Evolutionary conservation across 2,113 vertebrate genomes (phyloP), one percentile per base, ranked within the genome.

Genomic region (Rhinopomastus cyanomelas): DNA sequence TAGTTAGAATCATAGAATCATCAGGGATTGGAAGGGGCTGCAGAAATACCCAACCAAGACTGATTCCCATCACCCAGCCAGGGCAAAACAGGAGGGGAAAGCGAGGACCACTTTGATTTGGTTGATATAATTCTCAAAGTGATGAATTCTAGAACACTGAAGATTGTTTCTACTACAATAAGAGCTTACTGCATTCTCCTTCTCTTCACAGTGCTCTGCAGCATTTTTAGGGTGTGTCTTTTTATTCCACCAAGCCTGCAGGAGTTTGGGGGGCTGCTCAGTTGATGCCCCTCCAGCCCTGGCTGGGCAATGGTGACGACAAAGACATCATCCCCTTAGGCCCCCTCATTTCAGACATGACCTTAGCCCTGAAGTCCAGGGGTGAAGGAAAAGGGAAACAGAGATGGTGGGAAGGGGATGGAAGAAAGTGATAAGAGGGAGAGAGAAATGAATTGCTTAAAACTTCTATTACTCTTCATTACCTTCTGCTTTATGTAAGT

Each of bases 401-500:
- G 44, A 71, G 56, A 12, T 3, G 3, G 7, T 29, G 56, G 44
- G 52, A 79, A 82, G 27, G 22, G 39, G 16, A n/a, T 3, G 1
- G 49, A 37, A 42, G 39, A 42, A 42, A 42, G 39, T 12, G 39
- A 42, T 11, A 42, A 39, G 12, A 62, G 36, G 37, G n/a, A 12
- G 13, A 42, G 5, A 11, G 7, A 79, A 80, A 95, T 26, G 6
- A 75, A 91, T 94, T 46, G 27, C 72, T 93, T 64, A 51, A 92
- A 87, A 67, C 52, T 89, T 46, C 82, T 57, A 60, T 78, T 91
- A 49, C 53, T 95, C 89, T 92, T 95, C 93, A 94, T 92, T 91
- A 92, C 76, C 76, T 93, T 81, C 72, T 71, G 79, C 82, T 91
- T 91, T 86, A 75, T 92, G 87, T 30, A 15, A 87, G 87, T 74